Percentiles rank a stretch among this genome's conserved stretches.
Conservation (phyloP, 2,113 vertebrate genomes). For the Aspiorhynchus laticeps region DNA sequence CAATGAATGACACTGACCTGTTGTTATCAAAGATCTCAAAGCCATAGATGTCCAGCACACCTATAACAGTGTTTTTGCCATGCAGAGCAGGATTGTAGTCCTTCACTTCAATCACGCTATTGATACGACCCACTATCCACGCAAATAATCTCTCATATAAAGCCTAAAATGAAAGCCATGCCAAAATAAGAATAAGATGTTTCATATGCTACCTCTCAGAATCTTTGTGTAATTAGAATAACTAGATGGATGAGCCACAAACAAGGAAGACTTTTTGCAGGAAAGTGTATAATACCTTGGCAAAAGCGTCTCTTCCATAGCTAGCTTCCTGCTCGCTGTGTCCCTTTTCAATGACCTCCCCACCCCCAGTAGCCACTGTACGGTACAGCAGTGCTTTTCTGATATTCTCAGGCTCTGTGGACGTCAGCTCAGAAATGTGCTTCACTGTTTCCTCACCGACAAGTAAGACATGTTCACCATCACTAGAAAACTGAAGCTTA, state of each 20-base stretch:
- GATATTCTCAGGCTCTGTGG: slow-evolving; percentile 65
- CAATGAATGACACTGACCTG: slow-evolving; percentile 74
- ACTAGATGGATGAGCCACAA: neutral
- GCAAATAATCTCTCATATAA: slow-evolving; percentile 92
- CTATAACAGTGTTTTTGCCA: slow-evolving; percentile 93
- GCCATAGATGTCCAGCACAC: slow-evolving; percentile 93
- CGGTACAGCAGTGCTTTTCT: slow-evolving; percentile 80
- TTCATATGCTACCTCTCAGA: no score
- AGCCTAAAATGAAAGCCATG: slow-evolving; percentile 71
- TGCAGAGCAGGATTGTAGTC: slow-evolving; percentile 82
- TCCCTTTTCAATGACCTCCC: slow-evolving; percentile 89
- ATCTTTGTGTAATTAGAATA: neutral
- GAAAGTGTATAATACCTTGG: slow-evolving; percentile 79
- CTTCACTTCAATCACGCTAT: slow-evolving; percentile 83
- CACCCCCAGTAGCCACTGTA: slow-evolving; percentile 85
- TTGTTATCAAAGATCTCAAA: slow-evolving; percentile 95
- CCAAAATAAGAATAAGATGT: neutral
- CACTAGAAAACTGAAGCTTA: slow-evolving; percentile 78
- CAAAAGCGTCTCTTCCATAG: slow-evolving; percentile 87
- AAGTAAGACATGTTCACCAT: slow-evolving; percentile 72
- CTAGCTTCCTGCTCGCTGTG: slow-evolving; percentile 83
- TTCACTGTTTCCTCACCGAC: slow-evolving; percentile 57
- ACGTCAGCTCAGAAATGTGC: slow-evolving; percentile 76
- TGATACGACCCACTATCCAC: slow-evolving; percentile 90
- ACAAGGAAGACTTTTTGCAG: neutral